These are phyloP conservation scores for Agonopterix subpropinquella DNA, from an alignment of 2,888 invertebrate genomes.

Conservation along the genomic window DNA sequence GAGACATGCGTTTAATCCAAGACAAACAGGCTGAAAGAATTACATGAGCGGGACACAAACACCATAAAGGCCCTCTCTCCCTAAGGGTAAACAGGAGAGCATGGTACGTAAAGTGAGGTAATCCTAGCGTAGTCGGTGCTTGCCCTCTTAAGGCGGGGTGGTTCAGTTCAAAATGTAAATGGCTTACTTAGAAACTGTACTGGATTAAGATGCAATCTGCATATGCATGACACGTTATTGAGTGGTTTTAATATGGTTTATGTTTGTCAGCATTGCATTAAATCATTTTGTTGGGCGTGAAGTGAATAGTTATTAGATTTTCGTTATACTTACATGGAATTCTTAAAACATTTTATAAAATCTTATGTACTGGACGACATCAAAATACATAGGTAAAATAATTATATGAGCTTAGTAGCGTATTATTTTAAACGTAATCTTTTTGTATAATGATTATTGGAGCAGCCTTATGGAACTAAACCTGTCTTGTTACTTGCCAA, in stretches of 20 bases:
- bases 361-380: too few relatives aligned
- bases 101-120: constrained; percentile 54
- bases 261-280: background rate
- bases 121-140: constrained; percentile 46
- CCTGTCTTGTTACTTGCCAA: too few relatives aligned
- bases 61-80: constrained; percentile 47
- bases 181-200: constrained; percentile 50
- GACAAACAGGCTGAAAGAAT: constrained; percentile 65
- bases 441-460: too few relatives aligned
- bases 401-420: too few relatives aligned
- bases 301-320: background rate
- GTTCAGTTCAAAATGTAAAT: constrained; percentile 54
- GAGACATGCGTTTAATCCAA: constrained; percentile 71
- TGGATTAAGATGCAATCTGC: constrained; percentile 51
- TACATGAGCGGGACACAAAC: constrained; percentile 60
- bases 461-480: too few relatives aligned
- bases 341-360: too few relatives aligned
- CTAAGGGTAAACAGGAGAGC: constrained; percentile 49
- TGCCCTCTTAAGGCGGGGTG: constrained; percentile 51
- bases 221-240: constrained; percentile 40
- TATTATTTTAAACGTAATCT: too few relatives aligned
- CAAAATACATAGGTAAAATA: too few relatives aligned
- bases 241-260: constrained; percentile 18
- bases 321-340: too few relatives aligned
- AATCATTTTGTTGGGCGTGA: background rate